Evolutionary conservation across 37 sponge, comb jelly and placozoan genomes (phyloP).

Genomic region (Dysidea cf. avara): DNA sequence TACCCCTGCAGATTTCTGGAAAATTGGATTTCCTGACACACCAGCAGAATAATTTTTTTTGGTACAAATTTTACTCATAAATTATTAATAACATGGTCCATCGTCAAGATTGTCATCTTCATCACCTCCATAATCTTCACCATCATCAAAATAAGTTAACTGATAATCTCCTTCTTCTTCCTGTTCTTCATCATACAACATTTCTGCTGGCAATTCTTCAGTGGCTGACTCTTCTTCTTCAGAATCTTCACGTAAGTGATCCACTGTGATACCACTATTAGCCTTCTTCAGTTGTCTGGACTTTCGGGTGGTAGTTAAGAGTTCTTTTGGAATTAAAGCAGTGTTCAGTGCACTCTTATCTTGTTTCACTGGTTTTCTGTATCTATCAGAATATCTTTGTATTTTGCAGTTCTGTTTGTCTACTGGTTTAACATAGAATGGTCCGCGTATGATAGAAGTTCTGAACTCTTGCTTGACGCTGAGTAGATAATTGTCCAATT

Average conservation of each 20-base stretch:
- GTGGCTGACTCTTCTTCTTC: slow-evolving; percentile 21
- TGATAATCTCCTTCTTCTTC: slow-evolving; percentile 78
- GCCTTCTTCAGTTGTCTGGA: slow-evolving; percentile 14
- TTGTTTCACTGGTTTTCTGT: not conserved
- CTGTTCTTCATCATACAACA: slow-evolving; percentile 65
- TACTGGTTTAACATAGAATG: slow-evolving; percentile 23
- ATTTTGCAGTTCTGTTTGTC: slow-evolving; percentile 2
- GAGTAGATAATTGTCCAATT: slow-evolving; percentile 16
- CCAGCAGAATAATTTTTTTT: too few species aligned
- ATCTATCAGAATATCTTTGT: slow-evolving; percentile 28
- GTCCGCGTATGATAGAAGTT: slow-evolving; percentile 31
- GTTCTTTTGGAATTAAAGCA: slow-evolving; percentile 42
- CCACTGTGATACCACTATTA: not conserved
- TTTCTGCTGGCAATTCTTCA: slow-evolving; percentile 37
- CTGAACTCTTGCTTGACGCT: slow-evolving; percentile 39
- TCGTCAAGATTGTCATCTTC: slow-evolving; percentile 83
- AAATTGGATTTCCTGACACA: too few species aligned
- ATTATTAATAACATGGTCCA: too few species aligned
- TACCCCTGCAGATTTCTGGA: too few species aligned
- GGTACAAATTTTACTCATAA: too few species aligned
- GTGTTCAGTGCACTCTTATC: slow-evolving; percentile 24
- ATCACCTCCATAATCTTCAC: slow-evolving; percentile 65
- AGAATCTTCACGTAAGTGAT: not conserved
- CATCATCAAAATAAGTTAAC: slow-evolving; percentile 77
- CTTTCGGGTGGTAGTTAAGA: slow-evolving; percentile 3